Percentiles rank a stretch among this genome's conserved stretches.
Evolutionary conservation across 1,140 invertebrate genomes (phyloP).

Genomic region (Leptinotarsa texana): DNA sequence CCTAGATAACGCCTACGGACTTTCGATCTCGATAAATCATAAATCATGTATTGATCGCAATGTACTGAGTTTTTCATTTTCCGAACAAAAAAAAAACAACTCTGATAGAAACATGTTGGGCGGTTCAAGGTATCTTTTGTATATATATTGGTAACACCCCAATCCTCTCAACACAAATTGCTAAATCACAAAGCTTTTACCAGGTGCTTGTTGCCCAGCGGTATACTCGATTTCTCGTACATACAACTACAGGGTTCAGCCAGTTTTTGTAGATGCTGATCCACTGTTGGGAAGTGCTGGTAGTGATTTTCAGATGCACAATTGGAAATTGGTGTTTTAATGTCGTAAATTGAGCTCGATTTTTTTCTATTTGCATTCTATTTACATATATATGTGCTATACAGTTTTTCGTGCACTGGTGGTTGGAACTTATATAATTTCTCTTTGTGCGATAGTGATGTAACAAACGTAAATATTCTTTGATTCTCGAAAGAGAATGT

Average conservation of each 20-base stretch:
- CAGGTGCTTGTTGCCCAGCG: constrained; percentile 28
- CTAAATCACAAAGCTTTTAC: constrained; percentile 41
- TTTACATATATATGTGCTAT: background rate
- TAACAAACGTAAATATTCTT: no score
- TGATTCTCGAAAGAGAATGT: no score
- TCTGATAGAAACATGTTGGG: constrained; percentile 25
- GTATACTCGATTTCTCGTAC: constrained; percentile 14
- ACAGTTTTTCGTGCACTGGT: background rate
- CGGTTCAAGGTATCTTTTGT: constrained; percentile 31
- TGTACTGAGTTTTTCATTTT: constrained; percentile 8
- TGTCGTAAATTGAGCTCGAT: constrained; percentile 3
- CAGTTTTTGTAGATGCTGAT: background rate
- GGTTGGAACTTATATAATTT: no score
- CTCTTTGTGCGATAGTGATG: no score
- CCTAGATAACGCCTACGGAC: no score
- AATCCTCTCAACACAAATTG: constrained; percentile 39
- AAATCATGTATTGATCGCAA: background rate
- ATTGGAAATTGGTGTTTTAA: constrained; percentile 29
- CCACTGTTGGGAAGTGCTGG: background rate
- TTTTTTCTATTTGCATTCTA: constrained; percentile 16
- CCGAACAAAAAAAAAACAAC: constrained; percentile 12
- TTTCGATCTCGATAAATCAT: background rate
- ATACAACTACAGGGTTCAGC: constrained; percentile 4
- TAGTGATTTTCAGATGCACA: constrained; percentile 27
- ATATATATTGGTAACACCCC: constrained; percentile 35